Evolutionary conservation across 1,140 invertebrate species (phyloP).

Genomic region (Pomacea maculata): DNA sequence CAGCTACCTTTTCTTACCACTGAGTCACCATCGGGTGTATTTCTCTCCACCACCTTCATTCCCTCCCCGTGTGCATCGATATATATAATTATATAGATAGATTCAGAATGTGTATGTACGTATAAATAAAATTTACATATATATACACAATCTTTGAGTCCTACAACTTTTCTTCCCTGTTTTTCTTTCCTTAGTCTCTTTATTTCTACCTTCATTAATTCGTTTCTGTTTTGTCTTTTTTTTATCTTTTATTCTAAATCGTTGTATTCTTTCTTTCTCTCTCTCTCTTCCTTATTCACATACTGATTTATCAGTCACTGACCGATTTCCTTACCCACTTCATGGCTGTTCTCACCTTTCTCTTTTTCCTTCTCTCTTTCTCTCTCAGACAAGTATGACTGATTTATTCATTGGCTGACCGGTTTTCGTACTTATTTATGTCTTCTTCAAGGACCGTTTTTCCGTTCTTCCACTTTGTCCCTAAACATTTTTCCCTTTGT

Average conservation of each 20-base stretch:
- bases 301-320: not conserved
- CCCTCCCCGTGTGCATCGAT: too few relatives aligned
- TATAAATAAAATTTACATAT: too few relatives aligned
- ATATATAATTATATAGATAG: too few relatives aligned
- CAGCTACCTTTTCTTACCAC: too few relatives aligned
- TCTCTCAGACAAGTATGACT: not conserved
- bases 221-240: not conserved
- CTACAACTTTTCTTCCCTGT: not conserved
- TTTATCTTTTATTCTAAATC: not conserved
- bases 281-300: not conserved
- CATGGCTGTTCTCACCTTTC: not conserved
- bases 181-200: not conserved
- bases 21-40: not conserved
- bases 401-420: not conserved
- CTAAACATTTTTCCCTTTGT: too few relatives aligned
- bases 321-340: not conserved
- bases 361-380: conserved; percentile 1
- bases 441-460: too few relatives aligned
- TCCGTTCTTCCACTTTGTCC: too few relatives aligned
- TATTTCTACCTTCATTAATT: not conserved
- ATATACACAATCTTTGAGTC: too few relatives aligned
- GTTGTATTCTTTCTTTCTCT: not conserved
- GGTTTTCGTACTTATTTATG: too few relatives aligned
- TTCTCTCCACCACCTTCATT: not conserved
- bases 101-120: too few relatives aligned